Percentiles rank a stretch among this genome's conserved stretches.
Evolutionary conservation across 1,140 invertebrate species (phyloP).

Genomic region (Steinernema khuongi): DNA sequence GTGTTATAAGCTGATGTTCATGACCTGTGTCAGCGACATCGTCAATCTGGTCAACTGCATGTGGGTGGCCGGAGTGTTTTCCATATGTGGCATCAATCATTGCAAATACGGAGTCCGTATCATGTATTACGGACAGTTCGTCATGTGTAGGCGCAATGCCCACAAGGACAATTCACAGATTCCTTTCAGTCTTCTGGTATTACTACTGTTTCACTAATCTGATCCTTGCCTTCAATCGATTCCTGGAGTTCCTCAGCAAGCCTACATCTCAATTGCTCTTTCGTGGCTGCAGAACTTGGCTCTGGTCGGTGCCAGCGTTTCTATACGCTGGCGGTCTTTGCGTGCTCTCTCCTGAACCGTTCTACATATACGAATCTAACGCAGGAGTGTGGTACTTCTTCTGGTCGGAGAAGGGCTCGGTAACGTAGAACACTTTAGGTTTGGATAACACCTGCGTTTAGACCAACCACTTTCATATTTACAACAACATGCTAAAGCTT

Average conservation of each 20-base stretch:
- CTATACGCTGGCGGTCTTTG: not conserved
- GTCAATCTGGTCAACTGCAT: conserved; percentile 1
- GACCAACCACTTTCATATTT: conserved; percentile 5
- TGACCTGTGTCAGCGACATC: not conserved
- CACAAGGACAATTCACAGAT: not conserved
- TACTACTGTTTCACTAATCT: not conserved
- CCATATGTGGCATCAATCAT: not conserved
- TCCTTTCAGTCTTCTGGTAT: not conserved
- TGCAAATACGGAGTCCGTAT: not conserved
- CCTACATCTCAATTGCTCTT: too few species aligned
- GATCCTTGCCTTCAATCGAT: not conserved
- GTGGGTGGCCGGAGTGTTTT: not conserved
- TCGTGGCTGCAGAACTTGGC: too few species aligned
- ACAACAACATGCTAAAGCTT: not conserved
- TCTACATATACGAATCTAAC: not conserved
- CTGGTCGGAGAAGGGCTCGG: not conserved
- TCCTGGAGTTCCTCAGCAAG: not conserved
- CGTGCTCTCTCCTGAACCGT: not conserved
- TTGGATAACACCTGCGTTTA: not conserved
- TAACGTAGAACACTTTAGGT: not conserved
- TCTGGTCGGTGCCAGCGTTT: too few species aligned
- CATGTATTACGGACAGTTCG: not conserved
- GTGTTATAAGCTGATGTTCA: not conserved
- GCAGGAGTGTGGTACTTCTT: conserved; percentile 4
- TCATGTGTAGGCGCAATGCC: not conserved